Evolutionary conservation across 2,797 vertebrate genomes (phyloP), one percentile per base, ranked within the genome.

Genomic region (Scolopax bukidnonensis): DNA sequence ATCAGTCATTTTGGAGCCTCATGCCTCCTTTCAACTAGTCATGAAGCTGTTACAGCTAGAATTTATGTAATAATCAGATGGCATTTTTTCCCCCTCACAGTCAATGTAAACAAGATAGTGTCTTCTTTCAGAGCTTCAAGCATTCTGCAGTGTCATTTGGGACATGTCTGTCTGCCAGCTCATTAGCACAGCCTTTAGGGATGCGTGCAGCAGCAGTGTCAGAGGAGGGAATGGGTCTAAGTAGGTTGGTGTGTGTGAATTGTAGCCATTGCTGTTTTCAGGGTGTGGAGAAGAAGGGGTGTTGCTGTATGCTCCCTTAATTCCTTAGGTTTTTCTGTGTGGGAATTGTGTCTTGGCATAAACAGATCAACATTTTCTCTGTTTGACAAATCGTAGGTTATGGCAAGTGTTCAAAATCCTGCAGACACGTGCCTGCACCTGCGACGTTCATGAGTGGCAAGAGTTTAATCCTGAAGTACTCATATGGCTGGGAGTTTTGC

Each of bases 1-100:
- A 77, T 96, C 86, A 90, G 60, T 97, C 88, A 91, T 70, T 82
- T 77, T 76, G 86, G 86, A 96, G 88, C 78, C 71, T 84, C 63
- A 65, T 93, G 23, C 86, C 84, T 89, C 74, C 60, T 92, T 86
- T 96, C 88, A 90, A 60, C 91, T 89, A 92, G 86, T 95, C 94
- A 53, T 74, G 93, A 87, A 95, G 82, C 90, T 95, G 78, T 77
- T 96, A 83, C 81, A 85, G 84, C 68, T 89, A 83, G 75, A 94
- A 95, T 95, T 93, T 93, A 88, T 95, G 75, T 82, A 95, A 94
- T 95, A 92, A 91, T 94, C 83, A 87, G 91, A 76, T 75, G 76
- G 68, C 84, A 9, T 74, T 91, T 90, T 76, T 24, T 5, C 0
- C 21, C 18, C n/a, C 43, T 61, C 86, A 17, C 30, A 45, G 81